phyloP scores from a whole-genome alignment of 2,888 invertebrate genomes.

The Nasonovia ribisnigri region DNA sequence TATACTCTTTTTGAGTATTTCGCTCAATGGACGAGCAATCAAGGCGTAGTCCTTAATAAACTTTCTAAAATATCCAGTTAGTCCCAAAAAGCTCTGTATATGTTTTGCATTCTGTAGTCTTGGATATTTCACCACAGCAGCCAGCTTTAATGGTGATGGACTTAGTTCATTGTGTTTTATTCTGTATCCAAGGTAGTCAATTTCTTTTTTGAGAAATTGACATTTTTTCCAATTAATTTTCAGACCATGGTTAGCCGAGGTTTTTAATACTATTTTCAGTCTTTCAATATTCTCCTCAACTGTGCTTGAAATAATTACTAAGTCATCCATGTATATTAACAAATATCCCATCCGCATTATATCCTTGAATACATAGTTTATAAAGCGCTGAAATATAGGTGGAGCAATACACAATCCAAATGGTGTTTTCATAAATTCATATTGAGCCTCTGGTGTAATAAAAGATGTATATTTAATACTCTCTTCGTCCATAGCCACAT shows the following conservation, averaged over 20 bases:
- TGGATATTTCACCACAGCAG: slow-evolving; percentile 49
- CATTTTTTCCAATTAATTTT: slow-evolving; percentile 65
- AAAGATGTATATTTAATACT: no score
- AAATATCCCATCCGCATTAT: slow-evolving; percentile 50
- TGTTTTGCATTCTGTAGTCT: slow-evolving; percentile 12
- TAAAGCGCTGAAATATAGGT: neutral
- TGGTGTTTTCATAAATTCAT: slow-evolving; percentile 23
- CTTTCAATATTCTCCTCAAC: neutral
- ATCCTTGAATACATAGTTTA: neutral
- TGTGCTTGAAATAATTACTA: neutral
- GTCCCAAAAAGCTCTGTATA: slow-evolving; percentile 58
- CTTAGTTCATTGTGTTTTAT: neutral
- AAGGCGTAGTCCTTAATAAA: slow-evolving; percentile 50
- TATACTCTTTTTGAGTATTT: neutral
- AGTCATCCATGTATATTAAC: slow-evolving; percentile 23
- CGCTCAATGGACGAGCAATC: slow-evolving; percentile 38
- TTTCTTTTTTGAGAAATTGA: neutral
- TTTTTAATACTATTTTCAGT: neutral
- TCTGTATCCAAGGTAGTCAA: neutral
- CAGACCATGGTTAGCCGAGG: slow-evolving; percentile 56
- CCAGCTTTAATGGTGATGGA: slow-evolving; percentile 34
- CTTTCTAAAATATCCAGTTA: slow-evolving; percentile 60
- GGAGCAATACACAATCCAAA: slow-evolving; percentile 40
- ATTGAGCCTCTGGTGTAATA: neutral
- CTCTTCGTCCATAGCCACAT: no score